Percentiles rank a stretch among this genome's conserved stretches.
These are phyloP conservation scores for Labroides dimidiatus DNA, from an alignment of 2,797 vertebrate genomes.

Conservation along the genomic window DNA sequence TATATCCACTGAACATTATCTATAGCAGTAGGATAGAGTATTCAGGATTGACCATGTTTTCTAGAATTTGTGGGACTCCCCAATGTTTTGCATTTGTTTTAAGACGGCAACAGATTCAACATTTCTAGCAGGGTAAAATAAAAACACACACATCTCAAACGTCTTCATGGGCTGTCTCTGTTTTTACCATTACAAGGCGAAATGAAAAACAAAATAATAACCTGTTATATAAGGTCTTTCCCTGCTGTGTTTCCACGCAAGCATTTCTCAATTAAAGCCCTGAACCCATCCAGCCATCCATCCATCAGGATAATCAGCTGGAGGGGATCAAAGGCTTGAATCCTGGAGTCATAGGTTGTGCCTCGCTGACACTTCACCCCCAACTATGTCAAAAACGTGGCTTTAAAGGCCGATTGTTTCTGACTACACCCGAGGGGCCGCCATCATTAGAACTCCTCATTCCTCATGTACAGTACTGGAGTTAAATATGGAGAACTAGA, in stretches of 20 bases:
- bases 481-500: slow-evolving; percentile 43
- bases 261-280: slow-evolving; percentile 72
- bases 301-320: slow-evolving; percentile 74
- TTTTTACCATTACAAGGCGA: slow-evolving; percentile 30
- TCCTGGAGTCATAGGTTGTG: slow-evolving; percentile 54
- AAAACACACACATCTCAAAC: neutral
- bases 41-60: neutral
- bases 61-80: neutral
- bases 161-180: neutral
- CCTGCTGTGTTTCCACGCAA: slow-evolving; percentile 63
- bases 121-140: neutral
- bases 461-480: slow-evolving; percentile 22
- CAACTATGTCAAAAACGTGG: slow-evolving; percentile 37
- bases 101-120: too few relatives aligned
- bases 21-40: neutral
- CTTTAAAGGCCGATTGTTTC: slow-evolving; percentile 47
- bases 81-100: neutral
- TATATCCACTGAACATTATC: neutral
- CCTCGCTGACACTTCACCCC: slow-evolving; percentile 38
- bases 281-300: slow-evolving; percentile 51
- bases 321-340: slow-evolving; percentile 75
- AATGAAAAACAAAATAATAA: slow-evolving; percentile 61
- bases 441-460: slow-evolving; percentile 34
- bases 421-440: slow-evolving; percentile 22
- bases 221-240: slow-evolving; percentile 62